A percentile compares a stretch with the other conserved stretches of the same genome.
phyloP scores from a whole-genome alignment of 2,113 vertebrate species.

The Gobio gobio region DNA sequence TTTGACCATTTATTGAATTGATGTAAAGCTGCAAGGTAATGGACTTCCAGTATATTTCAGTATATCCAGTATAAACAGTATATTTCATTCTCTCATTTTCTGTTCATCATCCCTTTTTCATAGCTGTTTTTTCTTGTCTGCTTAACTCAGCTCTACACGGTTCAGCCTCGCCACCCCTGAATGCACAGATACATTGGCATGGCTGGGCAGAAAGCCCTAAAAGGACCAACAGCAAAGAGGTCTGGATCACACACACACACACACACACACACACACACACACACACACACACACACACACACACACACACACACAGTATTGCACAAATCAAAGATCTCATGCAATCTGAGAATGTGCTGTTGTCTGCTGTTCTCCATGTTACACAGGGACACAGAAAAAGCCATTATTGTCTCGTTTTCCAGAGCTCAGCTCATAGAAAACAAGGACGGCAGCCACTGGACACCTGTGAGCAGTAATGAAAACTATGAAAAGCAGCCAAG shows the following conservation, averaged over 20 bases:
- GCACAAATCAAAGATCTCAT: slow-evolving; percentile 30
- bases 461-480: slow-evolving; percentile 39
- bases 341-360: slow-evolving; percentile 40
- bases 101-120: neutral
- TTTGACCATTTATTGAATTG: neutral
- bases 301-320: slow-evolving; percentile 18
- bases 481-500: slow-evolving; percentile 30
- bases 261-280: neutral
- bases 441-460: slow-evolving; percentile 30
- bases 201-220: slow-evolving; percentile 5
- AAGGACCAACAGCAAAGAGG: slow-evolving; percentile 38
- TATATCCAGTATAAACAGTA: neutral
- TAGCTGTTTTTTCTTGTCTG: neutral
- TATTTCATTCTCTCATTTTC: neutral
- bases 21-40: neutral
- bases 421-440: slow-evolving; percentile 13
- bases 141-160: slow-evolving; percentile 7
- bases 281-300: neutral
- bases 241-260: neutral
- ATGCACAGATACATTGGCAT: slow-evolving; percentile 42
- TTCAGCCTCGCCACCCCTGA: slow-evolving; percentile 42
- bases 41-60: neutral
- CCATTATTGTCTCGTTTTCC: slow-evolving; percentile 38
- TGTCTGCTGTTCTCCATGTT: slow-evolving; percentile 26
- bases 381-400: slow-evolving; percentile 35